Evolutionary conservation across 2,113 vertebrate genomes (phyloP).

Genomic region (Chascanopsetta lugubris): DNA sequence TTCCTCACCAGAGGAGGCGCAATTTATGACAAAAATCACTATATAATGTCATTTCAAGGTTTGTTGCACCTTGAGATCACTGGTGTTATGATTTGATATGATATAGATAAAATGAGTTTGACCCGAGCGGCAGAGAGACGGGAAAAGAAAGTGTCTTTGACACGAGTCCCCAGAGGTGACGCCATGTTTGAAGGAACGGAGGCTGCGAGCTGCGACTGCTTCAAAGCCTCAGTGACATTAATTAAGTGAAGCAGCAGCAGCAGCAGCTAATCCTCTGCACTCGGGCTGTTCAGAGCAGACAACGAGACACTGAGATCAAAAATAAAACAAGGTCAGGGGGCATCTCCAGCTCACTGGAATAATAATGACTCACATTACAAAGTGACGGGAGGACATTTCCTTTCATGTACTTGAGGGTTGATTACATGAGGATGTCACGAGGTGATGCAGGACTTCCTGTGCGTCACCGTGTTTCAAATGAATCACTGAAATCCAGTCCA

Average conservation of each 20-base stretch:
- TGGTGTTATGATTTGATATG: too few species aligned
- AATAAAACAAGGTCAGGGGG: not conserved
- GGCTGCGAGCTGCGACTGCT: constrained; percentile 17
- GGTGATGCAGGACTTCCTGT: not conserved
- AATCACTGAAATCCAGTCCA: not conserved
- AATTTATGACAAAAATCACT: too few species aligned
- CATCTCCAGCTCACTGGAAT: constrained; percentile 17
- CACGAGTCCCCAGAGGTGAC: not conserved
- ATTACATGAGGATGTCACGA: not conserved
- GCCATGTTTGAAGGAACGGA: not conserved
- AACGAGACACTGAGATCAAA: constrained; percentile 26
- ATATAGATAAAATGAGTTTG: too few species aligned
- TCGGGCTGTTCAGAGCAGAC: constrained; percentile 39
- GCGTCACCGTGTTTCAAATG: not conserved
- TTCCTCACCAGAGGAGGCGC: too few species aligned
- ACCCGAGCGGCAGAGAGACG: too few species aligned
- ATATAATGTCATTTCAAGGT: too few species aligned
- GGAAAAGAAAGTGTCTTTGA: constrained; percentile 6
- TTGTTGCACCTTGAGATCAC: too few species aligned
- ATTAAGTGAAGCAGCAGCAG: constrained; percentile 47
- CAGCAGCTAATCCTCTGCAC: constrained; percentile 41
- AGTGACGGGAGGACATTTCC: not conserved
- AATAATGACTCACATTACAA: too few species aligned
- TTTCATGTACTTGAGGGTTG: too few species aligned
- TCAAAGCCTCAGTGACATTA: constrained; percentile 52